Evolutionary conservation across 2,113 vertebrate species (phyloP).

Genomic region (Callionymus lyra): DNA sequence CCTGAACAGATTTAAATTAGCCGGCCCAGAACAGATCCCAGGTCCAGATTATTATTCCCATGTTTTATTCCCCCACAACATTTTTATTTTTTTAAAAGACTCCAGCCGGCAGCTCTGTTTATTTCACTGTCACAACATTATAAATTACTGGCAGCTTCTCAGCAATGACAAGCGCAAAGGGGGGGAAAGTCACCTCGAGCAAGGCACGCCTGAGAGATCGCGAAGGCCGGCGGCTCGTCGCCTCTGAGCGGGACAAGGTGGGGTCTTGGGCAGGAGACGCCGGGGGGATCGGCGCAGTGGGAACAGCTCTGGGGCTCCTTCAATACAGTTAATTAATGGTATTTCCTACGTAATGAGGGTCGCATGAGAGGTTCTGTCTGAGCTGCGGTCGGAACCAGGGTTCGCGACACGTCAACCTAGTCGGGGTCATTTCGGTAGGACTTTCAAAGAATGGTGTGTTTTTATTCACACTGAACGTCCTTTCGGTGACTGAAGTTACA

Average conservation of each 20-base stretch:
- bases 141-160: constrained; percentile 47
- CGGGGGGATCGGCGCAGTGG: constrained; percentile 34
- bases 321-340: constrained; percentile 60
- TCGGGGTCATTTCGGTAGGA: not conserved
- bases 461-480: not conserved
- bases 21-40: constrained; percentile 56
- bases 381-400: not conserved
- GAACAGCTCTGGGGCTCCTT: constrained; percentile 43
- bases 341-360: constrained; percentile 53
- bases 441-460: not conserved
- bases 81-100: constrained; percentile 61
- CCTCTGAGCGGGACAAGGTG: constrained; percentile 46
- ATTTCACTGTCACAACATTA: constrained; percentile 60
- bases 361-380: not conserved
- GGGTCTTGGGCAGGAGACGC: constrained; percentile 45
- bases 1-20: constrained; percentile 69
- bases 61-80: constrained; percentile 26
- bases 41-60: constrained; percentile 56
- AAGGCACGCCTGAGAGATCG: constrained; percentile 18
- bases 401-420: not conserved
- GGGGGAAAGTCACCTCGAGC: constrained; percentile 38
- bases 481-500: not conserved
- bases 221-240: constrained; percentile 39
- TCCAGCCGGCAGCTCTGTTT: constrained; percentile 50
- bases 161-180: constrained; percentile 28